Percentiles rank a stretch among this genome's conserved stretches.
Evolutionary conservation across 2,797 vertebrate species (phyloP).

Genomic region (Lophura swinhoii): DNA sequence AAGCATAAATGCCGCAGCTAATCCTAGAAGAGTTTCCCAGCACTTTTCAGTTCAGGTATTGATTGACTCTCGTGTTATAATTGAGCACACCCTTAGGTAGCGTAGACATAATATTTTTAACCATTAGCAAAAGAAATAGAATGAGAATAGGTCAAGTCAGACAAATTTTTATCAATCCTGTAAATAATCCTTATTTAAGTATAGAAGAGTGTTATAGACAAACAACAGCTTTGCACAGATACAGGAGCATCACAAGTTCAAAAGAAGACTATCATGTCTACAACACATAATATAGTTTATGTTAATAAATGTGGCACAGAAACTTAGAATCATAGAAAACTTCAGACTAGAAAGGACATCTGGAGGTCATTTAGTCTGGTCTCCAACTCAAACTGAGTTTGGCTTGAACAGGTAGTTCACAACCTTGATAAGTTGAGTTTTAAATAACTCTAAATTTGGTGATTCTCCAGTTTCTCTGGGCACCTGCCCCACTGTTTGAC

Average conservation of each 20-base stretch:
- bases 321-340: background rate
- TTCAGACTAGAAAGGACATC: background rate
- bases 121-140: background rate
- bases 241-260: background rate
- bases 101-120: background rate
- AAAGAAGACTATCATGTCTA: background rate
- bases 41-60: constrained; percentile 6
- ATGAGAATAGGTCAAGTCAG: background rate
- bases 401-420: background rate
- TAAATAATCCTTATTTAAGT: background rate
- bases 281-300: background rate
- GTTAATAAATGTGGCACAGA: background rate
- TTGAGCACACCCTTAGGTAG: background rate
- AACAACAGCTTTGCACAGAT: background rate
- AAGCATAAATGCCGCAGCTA: background rate
- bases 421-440: background rate
- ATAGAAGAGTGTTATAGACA: background rate
- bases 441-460: background rate
- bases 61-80: background rate
- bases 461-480: background rate
- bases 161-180: background rate
- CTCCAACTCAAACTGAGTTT: fast-evolving
- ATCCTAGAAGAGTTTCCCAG: background rate
- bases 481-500: background rate
- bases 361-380: background rate